These are phyloP conservation scores for Hypomecis punctinalis DNA, from an alignment of 2,888 invertebrate genomes.

Conservation along the genomic window DNA sequence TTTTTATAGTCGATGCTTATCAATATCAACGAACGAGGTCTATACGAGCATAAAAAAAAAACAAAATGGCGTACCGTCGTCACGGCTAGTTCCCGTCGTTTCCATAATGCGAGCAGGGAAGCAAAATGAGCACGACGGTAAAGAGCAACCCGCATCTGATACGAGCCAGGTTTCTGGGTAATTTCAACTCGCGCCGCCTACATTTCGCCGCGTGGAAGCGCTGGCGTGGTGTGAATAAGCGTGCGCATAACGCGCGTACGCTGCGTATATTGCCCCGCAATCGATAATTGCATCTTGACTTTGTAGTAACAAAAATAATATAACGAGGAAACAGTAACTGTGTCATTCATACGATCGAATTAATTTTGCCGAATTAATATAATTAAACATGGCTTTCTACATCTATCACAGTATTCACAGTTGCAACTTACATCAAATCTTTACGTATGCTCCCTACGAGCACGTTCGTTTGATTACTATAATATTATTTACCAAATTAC, in stretches of 20 bases:
- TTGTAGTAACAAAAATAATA: conserved; percentile 41
- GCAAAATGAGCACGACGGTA: conserved; percentile 30
- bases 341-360: not conserved
- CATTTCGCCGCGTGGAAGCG: conserved; percentile 57
- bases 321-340: conserved; percentile 28
- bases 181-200: conserved; percentile 61
- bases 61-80: conserved; percentile 45
- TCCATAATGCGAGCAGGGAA: conserved; percentile 49
- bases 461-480: too few species aligned
- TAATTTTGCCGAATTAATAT: not conserved
- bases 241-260: conserved; percentile 28
- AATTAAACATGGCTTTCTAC: not conserved
- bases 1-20: not conserved
- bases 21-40: not conserved
- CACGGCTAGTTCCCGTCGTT: conserved; percentile 54
- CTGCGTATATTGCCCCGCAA: conserved; percentile 48
- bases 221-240: conserved; percentile 46
- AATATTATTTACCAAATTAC: too few species aligned
- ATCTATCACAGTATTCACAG: too few species aligned
- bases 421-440: too few species aligned
- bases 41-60: conserved; percentile 32
- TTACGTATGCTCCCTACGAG: too few species aligned
- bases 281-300: conserved; percentile 72
- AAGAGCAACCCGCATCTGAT: conserved; percentile 50
- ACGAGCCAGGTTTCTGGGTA: conserved; percentile 54